These are phyloP conservation scores for Taenaris catops DNA, from an alignment of 2,888 invertebrate species.

Conservation along the genomic window DNA sequence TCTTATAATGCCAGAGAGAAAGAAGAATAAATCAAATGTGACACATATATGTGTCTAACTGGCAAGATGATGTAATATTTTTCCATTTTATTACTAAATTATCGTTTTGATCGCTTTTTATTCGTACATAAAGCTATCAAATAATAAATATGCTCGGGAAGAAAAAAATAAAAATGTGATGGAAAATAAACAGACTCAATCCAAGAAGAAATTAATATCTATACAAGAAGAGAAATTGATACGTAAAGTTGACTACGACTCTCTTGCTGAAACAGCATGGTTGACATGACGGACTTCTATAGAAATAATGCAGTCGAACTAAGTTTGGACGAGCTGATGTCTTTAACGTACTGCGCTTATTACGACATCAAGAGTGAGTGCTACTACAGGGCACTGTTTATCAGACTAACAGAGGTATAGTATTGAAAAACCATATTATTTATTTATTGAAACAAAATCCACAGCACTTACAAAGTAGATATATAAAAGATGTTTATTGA, in stretches of 20 bases:
- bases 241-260: constrained; percentile 53
- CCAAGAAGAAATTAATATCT: constrained; percentile 57
- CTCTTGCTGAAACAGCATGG: constrained; percentile 33
- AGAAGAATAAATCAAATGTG: constrained; percentile 1
- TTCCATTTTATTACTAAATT: constrained; percentile 12
- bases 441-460: no score
- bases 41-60: constrained; percentile 5
- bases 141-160: constrained; percentile 57
- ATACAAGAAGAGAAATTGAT: constrained; percentile 60
- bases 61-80: constrained; percentile 10
- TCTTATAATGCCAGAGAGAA: constrained; percentile 1
- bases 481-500: no score
- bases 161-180: constrained; percentile 71
- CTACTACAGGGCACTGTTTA: constrained; percentile 50
- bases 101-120: constrained; percentile 7
- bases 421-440: neutral
- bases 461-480: no score
- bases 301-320: constrained; percentile 29
- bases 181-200: constrained; percentile 69
- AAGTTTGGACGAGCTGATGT: constrained; percentile 32
- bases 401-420: constrained; percentile 44
- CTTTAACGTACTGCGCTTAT: constrained; percentile 47
- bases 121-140: constrained; percentile 1
- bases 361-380: constrained; percentile 42
- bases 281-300: constrained; percentile 55